A percentile compares a stretch with the other conserved stretches of the same genome.
Conservation (phyloP, 2,797 vertebrate species). For the Miichthys miiuy region DNA sequence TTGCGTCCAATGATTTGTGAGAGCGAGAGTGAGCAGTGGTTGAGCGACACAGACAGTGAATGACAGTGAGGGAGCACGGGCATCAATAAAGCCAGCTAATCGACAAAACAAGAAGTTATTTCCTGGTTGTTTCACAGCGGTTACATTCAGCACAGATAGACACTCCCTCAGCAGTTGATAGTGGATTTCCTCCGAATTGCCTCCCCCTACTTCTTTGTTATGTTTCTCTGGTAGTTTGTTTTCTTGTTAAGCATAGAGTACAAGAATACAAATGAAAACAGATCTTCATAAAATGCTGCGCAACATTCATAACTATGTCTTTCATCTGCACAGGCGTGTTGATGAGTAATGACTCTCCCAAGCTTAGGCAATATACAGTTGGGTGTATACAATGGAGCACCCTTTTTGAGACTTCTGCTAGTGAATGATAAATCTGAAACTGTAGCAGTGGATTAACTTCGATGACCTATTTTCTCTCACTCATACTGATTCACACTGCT, state of each 20-base stretch:
- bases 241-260: background rate
- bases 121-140: no score
- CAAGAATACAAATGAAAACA: background rate
- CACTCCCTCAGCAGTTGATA: no score
- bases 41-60: no score
- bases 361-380: background rate
- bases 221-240: background rate
- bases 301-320: background rate
- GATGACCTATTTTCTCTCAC: slow-evolving; percentile 18
- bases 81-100: no score
- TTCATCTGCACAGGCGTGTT: background rate
- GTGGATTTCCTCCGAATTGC: no score
- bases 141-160: no score
- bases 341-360: slow-evolving; percentile 2
- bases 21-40: no score
- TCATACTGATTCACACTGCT: slow-evolving; percentile 24
- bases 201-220: background rate
- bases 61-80: no score
- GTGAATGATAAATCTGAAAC: background rate
- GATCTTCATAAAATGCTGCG: background rate
- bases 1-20: no score
- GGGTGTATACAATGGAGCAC: background rate
- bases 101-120: no score
- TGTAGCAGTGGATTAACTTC: background rate
- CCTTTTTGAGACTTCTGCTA: background rate